Conservation (phyloP, 2,113 vertebrate species). For the Paramisgurnus dabryanus region DNA sequence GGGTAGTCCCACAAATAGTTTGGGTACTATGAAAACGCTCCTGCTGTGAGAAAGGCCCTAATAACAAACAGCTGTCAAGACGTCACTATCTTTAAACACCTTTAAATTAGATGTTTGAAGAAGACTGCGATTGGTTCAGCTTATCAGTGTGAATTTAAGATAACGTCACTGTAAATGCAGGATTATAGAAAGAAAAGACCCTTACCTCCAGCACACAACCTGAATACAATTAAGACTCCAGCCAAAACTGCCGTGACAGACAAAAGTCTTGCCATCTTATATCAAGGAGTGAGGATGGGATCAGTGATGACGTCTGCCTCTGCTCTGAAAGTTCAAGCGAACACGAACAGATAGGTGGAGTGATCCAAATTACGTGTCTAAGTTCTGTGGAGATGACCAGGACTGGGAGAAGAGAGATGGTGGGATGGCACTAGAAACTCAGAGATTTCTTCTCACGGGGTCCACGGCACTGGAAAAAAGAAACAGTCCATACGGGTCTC, state of each 20-base stretch:
- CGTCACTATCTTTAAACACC: no score
- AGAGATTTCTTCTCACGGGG: slow-evolving; percentile 61
- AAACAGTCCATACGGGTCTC: not conserved
- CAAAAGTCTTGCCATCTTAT: slow-evolving; percentile 62
- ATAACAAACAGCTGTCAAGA: not conserved
- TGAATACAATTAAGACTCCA: slow-evolving; percentile 60
- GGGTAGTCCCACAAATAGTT: no score
- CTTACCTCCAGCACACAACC: slow-evolving; percentile 64
- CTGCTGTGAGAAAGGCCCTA: no score
- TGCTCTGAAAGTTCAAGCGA: not conserved
- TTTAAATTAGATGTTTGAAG: not conserved
- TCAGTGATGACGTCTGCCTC: not conserved
- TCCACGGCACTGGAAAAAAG: slow-evolving; percentile 62
- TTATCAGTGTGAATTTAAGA: not conserved
- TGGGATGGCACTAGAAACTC: slow-evolving; percentile 39
- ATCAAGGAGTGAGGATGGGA: slow-evolving; percentile 26
- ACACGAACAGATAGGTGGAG: not conserved
- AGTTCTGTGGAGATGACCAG: not conserved
- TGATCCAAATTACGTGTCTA: not conserved
- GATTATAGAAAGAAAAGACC: not conserved
- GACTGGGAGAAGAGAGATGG: not conserved
- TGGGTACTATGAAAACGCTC: no score
- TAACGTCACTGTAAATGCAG: not conserved
- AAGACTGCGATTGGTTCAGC: not conserved
- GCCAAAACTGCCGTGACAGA: slow-evolving; percentile 49